Evolutionary conservation across 2,797 vertebrate genomes (phyloP), one percentile per base, ranked within the genome.

Genomic region (Gobio occitaniae): DNA sequence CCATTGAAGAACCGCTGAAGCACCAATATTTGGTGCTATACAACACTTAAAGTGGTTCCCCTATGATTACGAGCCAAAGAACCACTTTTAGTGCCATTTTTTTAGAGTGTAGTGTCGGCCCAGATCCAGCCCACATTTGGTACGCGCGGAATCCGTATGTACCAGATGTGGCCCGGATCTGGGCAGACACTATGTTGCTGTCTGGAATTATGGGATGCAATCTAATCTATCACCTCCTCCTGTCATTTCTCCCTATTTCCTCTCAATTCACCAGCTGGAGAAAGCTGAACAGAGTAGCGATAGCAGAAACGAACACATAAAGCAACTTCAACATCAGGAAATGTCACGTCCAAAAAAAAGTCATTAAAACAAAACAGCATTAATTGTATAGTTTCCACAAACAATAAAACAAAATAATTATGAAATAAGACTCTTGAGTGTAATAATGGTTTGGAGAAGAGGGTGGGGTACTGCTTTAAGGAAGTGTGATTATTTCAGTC

Each of bases 261-360:
- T 47, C 83, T 19, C 4, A 56, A 52, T 59, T 52, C 41, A 77
- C 81, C 13, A 44, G 4, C 90, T 89, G 87, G 91, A 95, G 94
- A 93, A 94, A 93, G 89, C 92, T 89, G 90, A 93, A 78, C 84
- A 88, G 91, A 93, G 94, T 92, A 93, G 92, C 89, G 84, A 86
- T 89, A 68, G 85, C 83, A 90, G 84, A 92, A 88, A 92, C 89
- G 75, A 90, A 90, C 83, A 92, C 87, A 92, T 88, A 86, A 90
- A 95, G 93, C 93, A 93, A 93, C 87, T 88, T 96, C 94, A 93
- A 95, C 94, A 95, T 94, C 89, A 90, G 87, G 85, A 88, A 94
- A 95, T 95, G 94, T 96, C 91, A 95, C 94, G 94, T 96, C 95
- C 86, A 91, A 94, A 92, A 88, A 89, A 76, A 82, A 48, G 21